Evolutionary conservation across 2,888 invertebrate species (phyloP), one percentile per base, ranked within the genome.

Genomic region (Neoitamus cyanurus): DNA sequence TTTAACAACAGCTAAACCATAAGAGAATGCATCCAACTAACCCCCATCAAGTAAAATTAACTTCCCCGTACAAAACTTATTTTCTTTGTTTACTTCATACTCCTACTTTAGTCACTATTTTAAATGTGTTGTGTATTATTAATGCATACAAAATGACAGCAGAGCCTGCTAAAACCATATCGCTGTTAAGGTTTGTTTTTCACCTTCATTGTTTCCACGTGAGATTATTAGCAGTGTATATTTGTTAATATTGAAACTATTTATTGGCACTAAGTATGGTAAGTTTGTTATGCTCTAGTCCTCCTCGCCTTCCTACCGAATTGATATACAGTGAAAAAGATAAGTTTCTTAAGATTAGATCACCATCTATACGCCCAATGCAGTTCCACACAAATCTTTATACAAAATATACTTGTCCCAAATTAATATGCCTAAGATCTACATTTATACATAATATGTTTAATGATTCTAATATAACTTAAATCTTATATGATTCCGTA

Each of bases 181-280:
- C 58, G n/a, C 7, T 20, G n/a, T 48, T 48, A 15, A 48, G 13
- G 13, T 15, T 48, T 48, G 6, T 6, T 20, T 48, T 15, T 48
- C 5, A 15, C n/a, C 5, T 48, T 20, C 48, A 48, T 9, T 15
- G 20, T 58, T 58, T 20, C 20, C 20, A 2, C 9, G 58, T 25
- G 58, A 48, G 48, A 48, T 58, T 58, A 25, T 25, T 58, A 34
- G 73, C 36, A 36, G 36, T 73, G 73, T 34, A 37, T 73, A 73
- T 36, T 36, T 34, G 25, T 73, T 34, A 20, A 37, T 73, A 58
- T 73, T 73, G 73, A 73, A 73, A 73, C 73, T 73, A 73, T 73
- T 36, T 73, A 20, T 73, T 73, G 73, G 73, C 73, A 73, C 73
- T 73, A 37, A 73, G 34, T 73, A 73, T 36, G 73, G 36, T 73